Evolutionary conservation across 2,888 invertebrate species (phyloP), one percentile per base, ranked within the genome.

Genomic region (Philhelius pedissequus): DNA sequence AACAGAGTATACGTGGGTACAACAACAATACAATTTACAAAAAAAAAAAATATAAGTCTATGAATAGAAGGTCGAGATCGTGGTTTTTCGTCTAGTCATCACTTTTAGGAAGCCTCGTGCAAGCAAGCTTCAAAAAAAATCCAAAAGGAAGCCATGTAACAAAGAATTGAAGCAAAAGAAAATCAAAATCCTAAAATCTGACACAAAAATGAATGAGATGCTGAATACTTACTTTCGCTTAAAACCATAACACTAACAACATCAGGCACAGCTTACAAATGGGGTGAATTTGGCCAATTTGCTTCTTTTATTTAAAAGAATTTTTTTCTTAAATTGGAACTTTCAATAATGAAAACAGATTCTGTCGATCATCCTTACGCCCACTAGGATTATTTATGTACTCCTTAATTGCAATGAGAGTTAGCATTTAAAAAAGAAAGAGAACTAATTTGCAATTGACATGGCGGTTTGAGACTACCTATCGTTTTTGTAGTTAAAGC

Each of bases 161-260:
- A 54, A 54, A 45, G 45, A 62, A 45, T 18, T 9, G 43, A 50
- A 58, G 22, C 45, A 52, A 66, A 73, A 35, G 56, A 56, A 71
- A 25, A 38, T 56, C 48, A 64, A 74, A 83, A 83, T 74, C 70
- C 83, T 56, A 69, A 73, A 68, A 79, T 84, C 83, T 62, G 82
- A 83, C 83, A 78, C 73, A 82, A 82, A 78, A 82, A 82, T 62
- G 71, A 68, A 32, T 30, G 66, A 68, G 64, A 74, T 68, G 62
- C 54, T 70, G 15, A 30, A 5, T 52, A 25, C 35, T 45, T 70
- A 79, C 79, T 79, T 84, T 84, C 70, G 50, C 84, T 80, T 66
- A 43, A 83, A 83, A 58, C 75, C 75, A 38, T 62, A 73, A 38
- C 11, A 27, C 25, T 25, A 50, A 73, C 50, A 73, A 38, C 30